A percentile compares a stretch with the other conserved stretches of the same genome.
Conservation (phyloP, 2,797 vertebrate species). For the Crocodylus rhombifer region DNA sequence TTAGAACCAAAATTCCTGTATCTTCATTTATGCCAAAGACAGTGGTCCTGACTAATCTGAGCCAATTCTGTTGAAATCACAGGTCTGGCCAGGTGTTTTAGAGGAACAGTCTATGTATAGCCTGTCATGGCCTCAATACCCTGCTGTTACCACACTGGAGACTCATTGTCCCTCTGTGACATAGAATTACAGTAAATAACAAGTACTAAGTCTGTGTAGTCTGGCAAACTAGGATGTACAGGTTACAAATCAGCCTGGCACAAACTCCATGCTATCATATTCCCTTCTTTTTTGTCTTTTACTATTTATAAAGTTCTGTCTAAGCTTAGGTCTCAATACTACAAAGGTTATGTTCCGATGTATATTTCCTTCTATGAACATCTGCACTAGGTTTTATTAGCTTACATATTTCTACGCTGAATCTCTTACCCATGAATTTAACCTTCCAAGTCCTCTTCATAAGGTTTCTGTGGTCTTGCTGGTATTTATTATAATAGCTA, state of each 20-base stretch:
- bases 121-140: background rate
- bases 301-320: background rate
- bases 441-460: background rate
- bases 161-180: background rate
- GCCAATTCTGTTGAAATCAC: background rate
- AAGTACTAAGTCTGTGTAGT: background rate
- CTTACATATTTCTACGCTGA: background rate
- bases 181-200: background rate
- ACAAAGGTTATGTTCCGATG: background rate
- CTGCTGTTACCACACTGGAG: background rate
- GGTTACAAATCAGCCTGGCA: background rate
- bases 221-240: background rate
- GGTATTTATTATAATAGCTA: background rate
- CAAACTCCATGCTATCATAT: background rate
- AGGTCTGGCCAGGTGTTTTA: accelerated
- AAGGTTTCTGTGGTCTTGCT: background rate
- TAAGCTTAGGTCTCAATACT: no score
- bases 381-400: background rate
- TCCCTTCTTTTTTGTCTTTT: background rate
- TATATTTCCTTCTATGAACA: background rate
- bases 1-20: background rate
- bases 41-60: background rate
- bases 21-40: background rate
- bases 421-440: background rate
- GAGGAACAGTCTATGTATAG: background rate